Base-by-base conservation (phyloP, 2,888 invertebrate species). In the Melieria crassipennis region DNA sequence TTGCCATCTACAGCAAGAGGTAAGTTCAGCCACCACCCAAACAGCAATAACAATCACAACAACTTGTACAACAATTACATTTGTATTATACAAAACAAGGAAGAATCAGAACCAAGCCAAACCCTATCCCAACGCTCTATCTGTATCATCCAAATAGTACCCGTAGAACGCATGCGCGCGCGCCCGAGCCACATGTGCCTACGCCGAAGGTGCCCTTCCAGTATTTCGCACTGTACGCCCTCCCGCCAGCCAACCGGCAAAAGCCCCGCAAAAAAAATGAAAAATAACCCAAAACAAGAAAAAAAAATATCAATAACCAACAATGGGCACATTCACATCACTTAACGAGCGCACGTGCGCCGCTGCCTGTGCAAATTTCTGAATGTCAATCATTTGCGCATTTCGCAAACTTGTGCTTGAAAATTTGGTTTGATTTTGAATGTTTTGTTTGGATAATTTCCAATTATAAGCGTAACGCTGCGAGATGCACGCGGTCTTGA, bases 1-100 rank as follows among this genome's bases (percentile, higher is more conserved):
- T 86, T 77, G 84, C 86, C 71, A 83, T 86, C 75, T 86, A 86
- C 78, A 86, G 84, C 78, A 86, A 86, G 78, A 85, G 86, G 86
- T 86, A 85, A 86, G 86, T 83, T 73, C n/a, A 50, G 6, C 56
- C 55, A 62, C 60, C 46, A 16, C 55, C 16, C n/a, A 45, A 60
- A 47, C 46, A n/a, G 55, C 56, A 55, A 11, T 55, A 55, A 61
- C 50, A 43, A 47, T 47, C 47, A 55, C 46, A 61, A 52, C 16
- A 7, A 47, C 9, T 13, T 55, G 47, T 7, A 58, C 5, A 60
- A 61, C 45, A 60, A 60, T 52, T 55, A 61, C 30, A 69, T 30
- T 30, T 30, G 30, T 30, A 30, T 30, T 30, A 30, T 30, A 30
- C 30, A 45, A 48, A 52, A 60, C 58, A 68, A 60, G 9, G 60